A percentile compares a stretch with the other conserved stretches of the same genome.
Conservation (phyloP, 2,888 invertebrate genomes). For the Acanthosepion lycidas region DNA sequence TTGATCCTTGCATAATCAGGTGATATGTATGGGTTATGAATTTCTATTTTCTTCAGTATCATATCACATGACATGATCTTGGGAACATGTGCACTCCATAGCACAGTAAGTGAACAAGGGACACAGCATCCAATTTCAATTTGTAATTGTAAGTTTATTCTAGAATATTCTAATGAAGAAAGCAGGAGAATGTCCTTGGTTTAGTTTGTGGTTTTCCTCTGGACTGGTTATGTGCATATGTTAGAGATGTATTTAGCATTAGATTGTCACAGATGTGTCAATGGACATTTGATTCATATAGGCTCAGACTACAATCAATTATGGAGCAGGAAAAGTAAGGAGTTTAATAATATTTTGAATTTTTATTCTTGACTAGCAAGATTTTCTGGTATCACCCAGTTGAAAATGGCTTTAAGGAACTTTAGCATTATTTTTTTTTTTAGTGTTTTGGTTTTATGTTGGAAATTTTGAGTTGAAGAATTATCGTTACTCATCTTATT, state of each 20-base stretch:
- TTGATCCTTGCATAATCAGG: slow-evolving; percentile 22
- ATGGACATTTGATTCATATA: background rate
- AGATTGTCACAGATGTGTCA: slow-evolving; percentile 33
- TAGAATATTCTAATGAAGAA: slow-evolving; percentile 33
- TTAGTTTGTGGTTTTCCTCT: background rate
- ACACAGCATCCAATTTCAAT: slow-evolving; percentile 12
- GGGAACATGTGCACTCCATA: background rate
- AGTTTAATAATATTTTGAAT: slow-evolving; percentile 8
- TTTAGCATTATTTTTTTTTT: too few relatives aligned
- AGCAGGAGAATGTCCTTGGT: background rate
- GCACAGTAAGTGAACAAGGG: slow-evolving; percentile 22
- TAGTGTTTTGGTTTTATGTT: too few relatives aligned
- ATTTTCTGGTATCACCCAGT: background rate
- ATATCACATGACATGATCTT: slow-evolving; percentile 21
- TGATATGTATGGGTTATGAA: slow-evolving; percentile 33
- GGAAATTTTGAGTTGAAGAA: too few relatives aligned
- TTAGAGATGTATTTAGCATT: slow-evolving; percentile 15
- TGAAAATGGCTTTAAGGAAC: background rate
- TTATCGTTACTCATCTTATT: too few relatives aligned
- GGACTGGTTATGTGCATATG: background rate
- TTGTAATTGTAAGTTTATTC: slow-evolving; percentile 22
- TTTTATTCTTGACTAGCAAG: background rate
- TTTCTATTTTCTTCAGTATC: slow-evolving; percentile 33
- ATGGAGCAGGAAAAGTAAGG: background rate
- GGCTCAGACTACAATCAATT: slow-evolving; percentile 33